Evolutionary conservation across 2,113 vertebrate genomes (phyloP).

Genomic region (Campylomormyrus tamandua): DNA sequence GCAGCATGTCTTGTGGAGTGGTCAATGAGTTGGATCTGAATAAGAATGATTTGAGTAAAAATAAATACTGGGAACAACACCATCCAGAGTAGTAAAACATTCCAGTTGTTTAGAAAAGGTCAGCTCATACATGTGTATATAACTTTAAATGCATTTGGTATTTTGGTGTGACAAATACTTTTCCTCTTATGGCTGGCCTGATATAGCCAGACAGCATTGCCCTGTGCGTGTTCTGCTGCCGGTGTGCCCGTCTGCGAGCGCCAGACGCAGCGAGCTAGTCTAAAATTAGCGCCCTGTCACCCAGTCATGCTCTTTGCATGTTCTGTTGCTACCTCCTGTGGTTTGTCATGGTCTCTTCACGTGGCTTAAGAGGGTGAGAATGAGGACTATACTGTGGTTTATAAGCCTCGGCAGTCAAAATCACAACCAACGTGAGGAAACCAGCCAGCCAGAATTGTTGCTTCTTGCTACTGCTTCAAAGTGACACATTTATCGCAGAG

Average conservation of each 20-base stretch:
- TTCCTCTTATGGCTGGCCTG: background rate
- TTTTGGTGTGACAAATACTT: background rate
- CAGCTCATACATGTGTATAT: background rate
- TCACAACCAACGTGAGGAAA: background rate
- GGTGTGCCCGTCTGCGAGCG: background rate
- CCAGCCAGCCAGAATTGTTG: background rate
- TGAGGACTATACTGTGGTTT: background rate
- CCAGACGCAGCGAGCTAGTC: background rate
- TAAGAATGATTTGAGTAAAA: background rate
- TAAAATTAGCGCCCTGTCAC: conserved; percentile 15
- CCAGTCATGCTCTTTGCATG: background rate
- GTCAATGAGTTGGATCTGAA: background rate
- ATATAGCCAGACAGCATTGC: background rate
- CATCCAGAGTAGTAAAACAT: background rate
- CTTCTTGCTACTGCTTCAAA: background rate
- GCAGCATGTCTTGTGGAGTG: background rate
- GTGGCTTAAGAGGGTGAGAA: background rate
- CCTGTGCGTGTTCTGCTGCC: background rate
- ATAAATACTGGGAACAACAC: background rate
- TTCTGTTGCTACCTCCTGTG: conserved; percentile 8
- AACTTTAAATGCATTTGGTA: background rate
- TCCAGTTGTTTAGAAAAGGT: background rate
- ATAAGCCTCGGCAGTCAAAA: background rate
- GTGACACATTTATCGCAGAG: background rate
- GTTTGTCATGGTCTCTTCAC: background rate